Percentiles rank a stretch among this genome's conserved stretches.
phyloP scores from a whole-genome alignment of 2,113 vertebrate genomes.

The Heptranchias perlo region DNA sequence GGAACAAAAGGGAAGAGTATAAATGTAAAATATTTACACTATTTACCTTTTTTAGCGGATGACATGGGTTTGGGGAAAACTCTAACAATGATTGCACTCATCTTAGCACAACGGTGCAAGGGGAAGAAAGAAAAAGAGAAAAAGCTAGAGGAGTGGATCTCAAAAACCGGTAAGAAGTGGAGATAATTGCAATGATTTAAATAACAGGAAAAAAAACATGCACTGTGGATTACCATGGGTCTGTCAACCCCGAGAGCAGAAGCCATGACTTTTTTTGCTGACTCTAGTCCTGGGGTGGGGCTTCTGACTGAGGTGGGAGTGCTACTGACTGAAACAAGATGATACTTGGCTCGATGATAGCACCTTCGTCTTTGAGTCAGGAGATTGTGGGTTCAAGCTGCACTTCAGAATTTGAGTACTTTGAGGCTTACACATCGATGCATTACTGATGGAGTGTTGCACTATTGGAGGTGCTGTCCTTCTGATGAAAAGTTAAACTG shows the following conservation, averaged over 20 bases:
- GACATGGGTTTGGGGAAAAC: conserved; percentile 97
- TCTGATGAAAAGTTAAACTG: background rate
- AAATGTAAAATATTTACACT: background rate
- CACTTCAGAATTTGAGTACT: background rate
- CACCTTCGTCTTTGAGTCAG: background rate
- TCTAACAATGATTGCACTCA: conserved; percentile 83
- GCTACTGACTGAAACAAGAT: background rate
- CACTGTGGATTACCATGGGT: background rate
- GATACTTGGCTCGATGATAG: background rate
- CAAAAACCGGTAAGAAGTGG: conserved; percentile 67
- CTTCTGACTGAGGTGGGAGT: background rate
- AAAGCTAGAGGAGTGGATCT: conserved; percentile 60
- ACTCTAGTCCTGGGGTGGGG: background rate
- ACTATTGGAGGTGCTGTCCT: background rate
- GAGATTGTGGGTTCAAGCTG: background rate
- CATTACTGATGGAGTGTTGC: no score
- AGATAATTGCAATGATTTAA: background rate
- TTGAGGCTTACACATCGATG: no score
- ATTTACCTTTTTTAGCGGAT: conserved; percentile 65
- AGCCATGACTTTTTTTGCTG: background rate
- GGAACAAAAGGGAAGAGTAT: background rate
- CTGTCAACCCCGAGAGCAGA: background rate
- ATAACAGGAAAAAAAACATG: background rate
- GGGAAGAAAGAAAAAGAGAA: conserved; percentile 52
- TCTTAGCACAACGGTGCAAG: conserved; percentile 67